Percentiles rank a stretch among this genome's conserved stretches.
Evolutionary conservation across 2,113 vertebrate species (phyloP).

Genomic region (Peromyscus californicus): DNA sequence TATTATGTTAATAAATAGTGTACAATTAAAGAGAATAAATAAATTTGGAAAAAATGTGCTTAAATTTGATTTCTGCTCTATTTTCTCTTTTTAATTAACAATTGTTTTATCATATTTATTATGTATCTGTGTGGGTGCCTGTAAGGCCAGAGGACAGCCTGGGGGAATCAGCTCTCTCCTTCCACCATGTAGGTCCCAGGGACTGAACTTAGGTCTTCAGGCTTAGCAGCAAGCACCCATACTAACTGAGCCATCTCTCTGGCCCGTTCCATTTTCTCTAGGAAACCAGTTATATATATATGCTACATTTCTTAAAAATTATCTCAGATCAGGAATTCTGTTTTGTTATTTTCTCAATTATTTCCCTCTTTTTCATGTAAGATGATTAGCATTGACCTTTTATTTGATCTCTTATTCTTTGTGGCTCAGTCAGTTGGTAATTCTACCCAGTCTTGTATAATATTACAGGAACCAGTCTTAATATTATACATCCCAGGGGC

Average conservation of each 20-base stretch:
- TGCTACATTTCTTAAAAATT: neutral
- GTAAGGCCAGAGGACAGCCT: neutral
- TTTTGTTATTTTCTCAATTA: neutral
- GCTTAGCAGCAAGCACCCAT: neutral
- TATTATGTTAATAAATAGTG: neutral
- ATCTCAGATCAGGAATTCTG: neutral
- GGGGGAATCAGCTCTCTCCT: neutral
- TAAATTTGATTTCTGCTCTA: neutral
- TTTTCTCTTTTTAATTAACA: neutral
- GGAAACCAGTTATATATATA: neutral
- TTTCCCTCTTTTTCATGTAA: neutral
- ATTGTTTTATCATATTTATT: neutral
- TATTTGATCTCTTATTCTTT: neutral
- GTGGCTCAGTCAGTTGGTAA: neutral
- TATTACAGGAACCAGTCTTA: too few relatives aligned
- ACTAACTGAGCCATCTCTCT: neutral
- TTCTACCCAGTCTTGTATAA: neutral
- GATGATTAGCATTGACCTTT: neutral
- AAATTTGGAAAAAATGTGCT: neutral
- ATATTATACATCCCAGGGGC: too few relatives aligned
- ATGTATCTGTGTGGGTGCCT: neutral
- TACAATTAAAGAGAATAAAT: neutral
- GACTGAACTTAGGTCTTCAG: neutral
- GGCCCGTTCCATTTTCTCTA: neutral
- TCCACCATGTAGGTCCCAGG: neutral